Evolutionary conservation across 2,113 vertebrate species (phyloP).

Genomic region (Dendropsophus ebraccatus): DNA sequence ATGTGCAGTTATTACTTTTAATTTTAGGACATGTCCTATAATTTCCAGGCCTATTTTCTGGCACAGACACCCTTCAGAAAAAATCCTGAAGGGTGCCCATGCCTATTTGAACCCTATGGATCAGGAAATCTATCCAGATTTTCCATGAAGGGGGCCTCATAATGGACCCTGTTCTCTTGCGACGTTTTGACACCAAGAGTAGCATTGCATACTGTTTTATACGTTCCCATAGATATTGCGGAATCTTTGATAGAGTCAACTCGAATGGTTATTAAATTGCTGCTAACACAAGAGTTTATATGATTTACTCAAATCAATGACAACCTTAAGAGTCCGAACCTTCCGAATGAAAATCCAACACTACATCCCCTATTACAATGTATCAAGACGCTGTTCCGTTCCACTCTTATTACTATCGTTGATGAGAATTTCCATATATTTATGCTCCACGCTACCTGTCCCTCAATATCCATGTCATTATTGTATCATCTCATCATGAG

Average conservation of each 20-base stretch:
- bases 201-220: too few relatives aligned
- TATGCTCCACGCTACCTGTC: background rate
- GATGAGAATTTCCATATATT: background rate
- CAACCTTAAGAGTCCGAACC: background rate
- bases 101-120: too few relatives aligned
- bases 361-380: background rate
- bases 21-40: too few relatives aligned
- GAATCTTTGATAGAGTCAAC: background rate
- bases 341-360: background rate
- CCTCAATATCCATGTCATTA: background rate
- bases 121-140: too few relatives aligned
- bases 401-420: background rate
- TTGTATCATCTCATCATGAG: slow-evolving; percentile 28
- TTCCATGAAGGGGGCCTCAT: too few relatives aligned
- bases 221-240: background rate
- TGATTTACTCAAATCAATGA: background rate
- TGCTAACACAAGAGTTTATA: background rate
- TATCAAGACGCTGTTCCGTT: background rate
- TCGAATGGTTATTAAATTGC: background rate
- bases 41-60: too few relatives aligned
- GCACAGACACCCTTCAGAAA: too few relatives aligned
- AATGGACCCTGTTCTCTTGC: too few relatives aligned
- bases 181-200: too few relatives aligned
- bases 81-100: too few relatives aligned
- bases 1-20: too few relatives aligned